These are phyloP conservation scores for Gallinago solitaria DNA, from an alignment of 2,797 vertebrate species.

Conservation along the genomic window DNA sequence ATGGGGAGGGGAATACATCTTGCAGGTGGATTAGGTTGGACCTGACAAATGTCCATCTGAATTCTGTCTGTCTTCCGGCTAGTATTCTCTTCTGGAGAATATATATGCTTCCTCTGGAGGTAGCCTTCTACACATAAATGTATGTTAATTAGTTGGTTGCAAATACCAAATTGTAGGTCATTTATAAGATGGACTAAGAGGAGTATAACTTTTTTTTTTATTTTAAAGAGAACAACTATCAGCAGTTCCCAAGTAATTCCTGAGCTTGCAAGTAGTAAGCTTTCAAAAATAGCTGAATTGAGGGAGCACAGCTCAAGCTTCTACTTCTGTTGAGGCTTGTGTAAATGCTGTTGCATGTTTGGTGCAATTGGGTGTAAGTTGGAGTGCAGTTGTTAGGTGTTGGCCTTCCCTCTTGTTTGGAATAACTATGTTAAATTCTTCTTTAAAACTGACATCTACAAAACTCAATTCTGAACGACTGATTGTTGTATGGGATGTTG, in stretches of 20 bases:
- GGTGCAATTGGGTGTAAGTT: not conserved
- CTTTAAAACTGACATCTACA: not conserved
- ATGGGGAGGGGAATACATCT: not conserved
- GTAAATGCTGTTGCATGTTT: not conserved
- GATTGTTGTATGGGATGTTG: not conserved
- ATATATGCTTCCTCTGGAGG: not conserved
- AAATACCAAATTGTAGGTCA: not conserved
- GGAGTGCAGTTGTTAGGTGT: not conserved
- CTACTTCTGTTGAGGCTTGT: accelerated
- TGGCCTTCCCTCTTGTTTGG: not conserved
- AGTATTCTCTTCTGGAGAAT: not conserved
- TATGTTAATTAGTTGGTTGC: not conserved
- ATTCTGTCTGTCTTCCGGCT: not conserved
- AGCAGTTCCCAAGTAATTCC: not conserved
- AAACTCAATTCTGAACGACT: not conserved
- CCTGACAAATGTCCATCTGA: not conserved
- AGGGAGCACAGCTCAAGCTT: not conserved
- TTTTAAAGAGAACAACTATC: not conserved
- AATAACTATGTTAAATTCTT: not conserved
- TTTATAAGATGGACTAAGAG: not conserved
- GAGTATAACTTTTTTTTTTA: not conserved
- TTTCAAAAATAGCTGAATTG: not conserved
- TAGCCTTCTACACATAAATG: accelerated
- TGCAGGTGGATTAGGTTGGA: not conserved
- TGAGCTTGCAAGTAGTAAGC: not conserved